Conservation (phyloP, 2,888 invertebrate genomes). For the Epicampocera succincta region DNA sequence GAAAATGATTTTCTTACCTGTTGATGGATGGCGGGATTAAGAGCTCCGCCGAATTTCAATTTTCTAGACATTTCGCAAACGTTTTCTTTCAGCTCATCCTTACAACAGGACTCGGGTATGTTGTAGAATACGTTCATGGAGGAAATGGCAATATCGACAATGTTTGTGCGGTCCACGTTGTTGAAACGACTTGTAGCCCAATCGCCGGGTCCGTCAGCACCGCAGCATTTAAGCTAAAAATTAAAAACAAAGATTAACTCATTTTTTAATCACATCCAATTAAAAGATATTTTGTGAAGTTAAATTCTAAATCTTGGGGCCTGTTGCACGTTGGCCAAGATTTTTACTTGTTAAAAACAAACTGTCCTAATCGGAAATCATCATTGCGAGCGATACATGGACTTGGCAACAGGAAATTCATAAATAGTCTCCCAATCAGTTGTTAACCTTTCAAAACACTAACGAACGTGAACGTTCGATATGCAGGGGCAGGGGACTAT, state of each 20-base stretch:
- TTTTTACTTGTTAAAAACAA: too few relatives aligned
- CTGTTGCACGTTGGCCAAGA: too few relatives aligned
- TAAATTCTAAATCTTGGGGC: too few relatives aligned
- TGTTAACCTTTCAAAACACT: too few relatives aligned
- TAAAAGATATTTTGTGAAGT: too few relatives aligned
- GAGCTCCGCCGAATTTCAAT: constrained; percentile 81
- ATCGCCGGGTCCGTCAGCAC: constrained; percentile 87
- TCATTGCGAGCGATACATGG: too few relatives aligned
- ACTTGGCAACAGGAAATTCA: too few relatives aligned
- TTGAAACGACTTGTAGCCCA: constrained; percentile 87
- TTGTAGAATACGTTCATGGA: constrained; percentile 83
- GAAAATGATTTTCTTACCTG: constrained; percentile 78
- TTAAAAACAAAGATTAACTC: not conserved
- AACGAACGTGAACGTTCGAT: too few relatives aligned
- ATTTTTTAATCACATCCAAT: too few relatives aligned
- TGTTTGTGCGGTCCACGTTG: constrained; percentile 81
- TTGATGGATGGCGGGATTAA: constrained; percentile 82
- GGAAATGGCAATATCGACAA: constrained; percentile 83
- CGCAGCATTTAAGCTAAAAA: constrained; percentile 88
- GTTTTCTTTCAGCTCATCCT: constrained; percentile 80
- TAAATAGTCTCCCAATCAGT: too few relatives aligned
- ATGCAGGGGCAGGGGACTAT: too few relatives aligned
- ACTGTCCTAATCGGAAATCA: too few relatives aligned
- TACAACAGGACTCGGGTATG: constrained; percentile 85
- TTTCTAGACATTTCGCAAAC: constrained; percentile 83